Evolutionary conservation across 1,140 invertebrate genomes (phyloP).

Genomic region (Trialeurodes vaporariorum): DNA sequence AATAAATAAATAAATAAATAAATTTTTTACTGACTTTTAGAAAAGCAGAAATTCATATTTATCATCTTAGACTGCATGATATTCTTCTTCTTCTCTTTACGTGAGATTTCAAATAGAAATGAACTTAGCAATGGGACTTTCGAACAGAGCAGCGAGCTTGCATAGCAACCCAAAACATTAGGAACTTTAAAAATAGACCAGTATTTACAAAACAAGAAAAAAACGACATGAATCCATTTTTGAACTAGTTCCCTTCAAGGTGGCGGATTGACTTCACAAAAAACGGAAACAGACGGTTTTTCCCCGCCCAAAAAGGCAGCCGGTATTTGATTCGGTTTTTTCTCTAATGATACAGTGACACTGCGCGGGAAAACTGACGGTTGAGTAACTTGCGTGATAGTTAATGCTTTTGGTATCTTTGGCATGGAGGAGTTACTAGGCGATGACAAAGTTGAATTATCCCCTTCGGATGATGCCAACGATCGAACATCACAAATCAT

Average conservation of each 20-base stretch:
- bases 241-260: not conserved
- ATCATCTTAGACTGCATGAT: too few species aligned
- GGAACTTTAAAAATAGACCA: not conserved
- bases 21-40: too few species aligned
- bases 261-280: constrained; percentile 13
- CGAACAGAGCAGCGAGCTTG: not conserved
- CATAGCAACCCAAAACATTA: not conserved
- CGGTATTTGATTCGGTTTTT: constrained; percentile 8
- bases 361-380: not conserved
- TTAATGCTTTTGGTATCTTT: constrained; percentile 21
- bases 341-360: constrained; percentile 13
- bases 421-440: constrained; percentile 16
- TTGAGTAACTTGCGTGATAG: constrained; percentile 16
- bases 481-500: constrained; percentile 37
- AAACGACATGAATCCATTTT: too few species aligned
- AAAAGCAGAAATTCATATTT: too few species aligned
- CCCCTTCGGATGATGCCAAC: constrained; percentile 31
- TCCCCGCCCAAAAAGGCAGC: constrained; percentile 12
- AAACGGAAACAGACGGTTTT: constrained; percentile 21
- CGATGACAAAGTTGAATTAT: constrained; percentile 10
- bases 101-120: too few species aligned
- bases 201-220: not conserved
- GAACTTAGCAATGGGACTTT: too few species aligned
- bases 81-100: too few species aligned
- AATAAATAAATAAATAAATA: too few species aligned